These are phyloP conservation scores for Festucalex cinctus DNA, from an alignment of 2,113 vertebrate genomes.

Conservation along the genomic window DNA sequence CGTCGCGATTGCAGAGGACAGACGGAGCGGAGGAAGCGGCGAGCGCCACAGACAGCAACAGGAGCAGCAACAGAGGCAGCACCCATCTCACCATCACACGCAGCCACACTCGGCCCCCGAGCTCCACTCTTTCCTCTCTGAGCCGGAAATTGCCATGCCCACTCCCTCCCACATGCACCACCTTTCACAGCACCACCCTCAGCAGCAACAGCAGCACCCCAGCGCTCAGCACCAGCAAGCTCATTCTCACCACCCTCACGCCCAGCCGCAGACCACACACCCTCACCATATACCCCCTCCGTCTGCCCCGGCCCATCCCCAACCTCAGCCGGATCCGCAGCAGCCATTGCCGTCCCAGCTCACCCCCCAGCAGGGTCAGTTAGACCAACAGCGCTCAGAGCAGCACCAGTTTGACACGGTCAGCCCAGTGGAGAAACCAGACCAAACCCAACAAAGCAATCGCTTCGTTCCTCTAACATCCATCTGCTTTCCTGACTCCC, in stretches of 20 bases:
- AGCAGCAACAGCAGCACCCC: slow-evolving; percentile 63
- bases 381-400: slow-evolving; percentile 80
- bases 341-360: slow-evolving; percentile 66
- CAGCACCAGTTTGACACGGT: slow-evolving; percentile 80
- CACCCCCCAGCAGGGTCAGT: slow-evolving; percentile 73
- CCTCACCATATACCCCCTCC: slow-evolving; percentile 68
- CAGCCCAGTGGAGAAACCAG: slow-evolving; percentile 78
- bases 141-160: slow-evolving; percentile 70
- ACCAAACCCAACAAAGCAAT: slow-evolving; percentile 71
- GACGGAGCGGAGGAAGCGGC: slow-evolving; percentile 46
- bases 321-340: slow-evolving; percentile 63
- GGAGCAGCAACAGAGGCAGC: slow-evolving; percentile 69
- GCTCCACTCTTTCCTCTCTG: slow-evolving; percentile 75
- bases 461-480: slow-evolving; percentile 89
- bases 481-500: slow-evolving; percentile 91
- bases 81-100: slow-evolving; percentile 65
- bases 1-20: slow-evolving; percentile 60
- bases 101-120: slow-evolving; percentile 69
- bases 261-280: slow-evolving; percentile 52
- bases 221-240: slow-evolving; percentile 66
- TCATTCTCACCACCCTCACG: slow-evolving; percentile 67
- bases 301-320: slow-evolving; percentile 55
- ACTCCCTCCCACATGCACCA: slow-evolving; percentile 72
- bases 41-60: slow-evolving; percentile 67
- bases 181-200: slow-evolving; percentile 68